Base-by-base conservation (phyloP, 2,888 invertebrate species). In the Diarsia brunnea region DNA sequence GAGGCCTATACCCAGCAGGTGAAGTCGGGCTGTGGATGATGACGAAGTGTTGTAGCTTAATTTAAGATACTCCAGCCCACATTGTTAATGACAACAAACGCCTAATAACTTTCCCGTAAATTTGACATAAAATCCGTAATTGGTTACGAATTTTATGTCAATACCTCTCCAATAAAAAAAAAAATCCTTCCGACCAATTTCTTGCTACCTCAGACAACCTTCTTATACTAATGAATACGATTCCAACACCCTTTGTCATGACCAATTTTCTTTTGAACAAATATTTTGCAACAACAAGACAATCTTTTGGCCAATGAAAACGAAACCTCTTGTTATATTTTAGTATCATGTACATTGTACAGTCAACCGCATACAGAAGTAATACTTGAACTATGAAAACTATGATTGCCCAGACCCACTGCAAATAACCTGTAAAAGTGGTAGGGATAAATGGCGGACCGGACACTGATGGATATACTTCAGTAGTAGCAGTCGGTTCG, bases 281-380 rank as follows among this genome's bases (percentile, higher is more conserved):
- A 69, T 82, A 61, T 61, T 69, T 63, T 49, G 60, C 8, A 38
- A 51, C 8, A 38, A 51, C 61, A 69, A 61, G 45, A 45, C 69
- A 55, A 61, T 69, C 3, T 66, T 66, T 82, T 51, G n/a, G 1
- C 43, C 45, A 51, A 69, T 79, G 38, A 19, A 71, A 58, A 8
- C 24, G 24, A 53, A 51, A 58, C 61, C 0, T 43, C 47, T 84
- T 51, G 67, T 68, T 79, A 78, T 83, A 67, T 67, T 70, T 71
- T 60, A 49, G 21, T 53, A 31, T 14, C 16, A 3, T n/a, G 10
- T 61, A 16, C 10, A 16, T n/a, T 73, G 73, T 27, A 73, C 60
- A 14, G n/a, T 75, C 49, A 38, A 60, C 14, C 12, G 10, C 38
- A 75, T 27, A 8, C 7, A 60, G 10, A 47, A 38, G 2, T 38